phyloP scores from a whole-genome alignment of 2,797 vertebrate species.

The Echiichthys vipera region DNA sequence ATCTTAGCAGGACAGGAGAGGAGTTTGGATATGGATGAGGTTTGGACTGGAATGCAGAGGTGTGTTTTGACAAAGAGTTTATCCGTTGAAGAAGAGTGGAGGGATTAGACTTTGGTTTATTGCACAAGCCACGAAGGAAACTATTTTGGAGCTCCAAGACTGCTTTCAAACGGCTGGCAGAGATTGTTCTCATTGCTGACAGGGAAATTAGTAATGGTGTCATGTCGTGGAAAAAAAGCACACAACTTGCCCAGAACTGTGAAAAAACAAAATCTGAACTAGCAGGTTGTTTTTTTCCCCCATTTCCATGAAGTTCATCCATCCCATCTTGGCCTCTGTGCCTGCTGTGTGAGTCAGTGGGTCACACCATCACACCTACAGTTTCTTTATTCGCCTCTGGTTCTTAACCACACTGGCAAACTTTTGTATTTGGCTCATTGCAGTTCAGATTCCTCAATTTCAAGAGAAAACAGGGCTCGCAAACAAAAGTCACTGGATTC shows the following conservation, averaged over 20 bases:
- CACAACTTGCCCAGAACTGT: slow-evolving; percentile 15
- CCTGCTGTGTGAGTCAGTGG: slow-evolving; percentile 10
- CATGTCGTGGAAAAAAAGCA: slow-evolving; percentile 42
- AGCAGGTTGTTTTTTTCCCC: slow-evolving; percentile 2
- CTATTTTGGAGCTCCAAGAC: background rate
- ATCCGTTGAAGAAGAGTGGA: background rate
- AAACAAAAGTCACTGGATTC: slow-evolving; percentile 33
- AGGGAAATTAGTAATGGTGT: slow-evolving; percentile 9
- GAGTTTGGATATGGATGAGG: background rate
- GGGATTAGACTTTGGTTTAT: background rate
- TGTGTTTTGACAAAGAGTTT: background rate
- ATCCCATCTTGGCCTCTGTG: background rate
- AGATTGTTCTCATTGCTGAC: slow-evolving; percentile 45
- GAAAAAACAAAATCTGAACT: slow-evolving; percentile 15
- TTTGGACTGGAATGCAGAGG: slow-evolving; percentile 1
- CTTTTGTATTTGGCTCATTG: slow-evolving; percentile 22
- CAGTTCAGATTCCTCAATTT: slow-evolving; percentile 16
- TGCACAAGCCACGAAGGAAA: background rate
- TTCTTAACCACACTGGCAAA: slow-evolving; percentile 34
- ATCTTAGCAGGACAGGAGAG: background rate
- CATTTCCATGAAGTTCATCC: slow-evolving; percentile 3
- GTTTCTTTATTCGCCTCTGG: background rate
- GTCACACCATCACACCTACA: slow-evolving; percentile 33
- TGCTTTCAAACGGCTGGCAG: background rate
- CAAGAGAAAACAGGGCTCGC: slow-evolving; percentile 18